Base-by-base conservation (phyloP, 2,888 invertebrate genomes). In the Meteorus cinctellus region DNA sequence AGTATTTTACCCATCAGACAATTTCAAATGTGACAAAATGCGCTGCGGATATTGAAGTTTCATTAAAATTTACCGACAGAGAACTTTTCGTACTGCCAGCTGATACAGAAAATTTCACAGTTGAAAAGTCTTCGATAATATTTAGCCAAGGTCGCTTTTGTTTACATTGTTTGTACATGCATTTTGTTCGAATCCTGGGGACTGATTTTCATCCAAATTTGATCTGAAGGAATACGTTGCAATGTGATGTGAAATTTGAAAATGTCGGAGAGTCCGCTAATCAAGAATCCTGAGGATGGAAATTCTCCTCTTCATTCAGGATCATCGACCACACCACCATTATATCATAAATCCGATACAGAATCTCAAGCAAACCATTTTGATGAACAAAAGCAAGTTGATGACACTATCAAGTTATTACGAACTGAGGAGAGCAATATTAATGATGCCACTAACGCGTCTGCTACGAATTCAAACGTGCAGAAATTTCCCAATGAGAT, bases 191-290 rank as follows among this genome's bases (percentile, higher is more conserved):
- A n/a, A 0, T 31, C 24, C 45, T 16, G 67, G 6, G 45, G 63
- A 63, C 34, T 16, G 34, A 2, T 34, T 51, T 48, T 62, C 60
- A 68, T 45, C 68, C 19, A 60, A 29, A 27, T 74, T 16, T 1
- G 60, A 45, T 68, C 45, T 59, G 41, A 60, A 72, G 67, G 67
- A 72, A 63, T 63, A 63, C 27, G 19, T 68, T 45, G 19, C 45
- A 19, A 72, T 62, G 72, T 75, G 29, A 62, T 34, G 10, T 31
- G 16, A 72, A 36, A 48, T 45, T 34, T n/a, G 60, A 70, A 71
- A 66, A 76, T 76, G 76, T 76, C 76, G 65, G 72, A 72, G 34
- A 76, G 72, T 19, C 68, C 68, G 51, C 62, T 71, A 59, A 75
- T 62, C 36, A 63, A 59, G 24, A 68, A 68, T 67, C 62, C 67